A percentile compares a stretch with the other conserved stretches of the same genome.
phyloP scores from a whole-genome alignment of 2,888 invertebrate genomes.

The Perizoma flavofasciatum region DNA sequence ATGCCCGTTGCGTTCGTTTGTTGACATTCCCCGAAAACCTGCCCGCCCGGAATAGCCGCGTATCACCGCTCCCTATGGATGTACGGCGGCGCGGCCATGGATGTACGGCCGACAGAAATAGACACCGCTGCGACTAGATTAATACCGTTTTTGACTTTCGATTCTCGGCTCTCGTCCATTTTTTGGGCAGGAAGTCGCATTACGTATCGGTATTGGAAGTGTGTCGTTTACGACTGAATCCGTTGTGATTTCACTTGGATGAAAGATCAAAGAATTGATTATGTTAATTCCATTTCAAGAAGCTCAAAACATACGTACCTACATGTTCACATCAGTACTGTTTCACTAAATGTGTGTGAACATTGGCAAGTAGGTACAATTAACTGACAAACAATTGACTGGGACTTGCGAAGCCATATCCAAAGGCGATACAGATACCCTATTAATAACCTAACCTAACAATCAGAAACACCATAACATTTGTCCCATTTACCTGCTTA shows the following conservation, averaged over 20 bases:
- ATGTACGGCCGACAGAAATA: slow-evolving; percentile 77
- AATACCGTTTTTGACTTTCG: slow-evolving; percentile 70
- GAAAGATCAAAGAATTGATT: neutral
- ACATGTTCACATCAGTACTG: slow-evolving; percentile 1
- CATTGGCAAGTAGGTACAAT: slow-evolving; percentile 3
- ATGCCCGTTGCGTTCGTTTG: slow-evolving; percentile 73
- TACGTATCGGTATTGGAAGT: slow-evolving; percentile 37
- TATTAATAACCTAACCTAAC: too few relatives aligned
- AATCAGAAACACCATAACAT: too few relatives aligned
- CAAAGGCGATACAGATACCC: too few relatives aligned
- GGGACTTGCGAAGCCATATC: neutral
- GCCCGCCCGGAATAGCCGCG: slow-evolving; percentile 78
- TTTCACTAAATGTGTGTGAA: neutral
- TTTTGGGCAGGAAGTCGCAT: slow-evolving; percentile 54
- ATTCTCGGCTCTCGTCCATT: slow-evolving; percentile 58
- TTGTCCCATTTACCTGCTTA: slow-evolving; percentile 14
- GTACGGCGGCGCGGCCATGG: slow-evolving; percentile 39
- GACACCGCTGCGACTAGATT: slow-evolving; percentile 66
- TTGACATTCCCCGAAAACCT: slow-evolving; percentile 84
- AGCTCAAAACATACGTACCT: neutral
- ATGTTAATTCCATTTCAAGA: too few relatives aligned
- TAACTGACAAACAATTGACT: slow-evolving; percentile 10
- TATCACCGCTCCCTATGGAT: slow-evolving; percentile 60
- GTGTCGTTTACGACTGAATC: slow-evolving; percentile 42
- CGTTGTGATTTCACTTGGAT: slow-evolving; percentile 35